Conservation (phyloP, 2,797 vertebrate species). For the Tachyglossus aculeatus region DNA sequence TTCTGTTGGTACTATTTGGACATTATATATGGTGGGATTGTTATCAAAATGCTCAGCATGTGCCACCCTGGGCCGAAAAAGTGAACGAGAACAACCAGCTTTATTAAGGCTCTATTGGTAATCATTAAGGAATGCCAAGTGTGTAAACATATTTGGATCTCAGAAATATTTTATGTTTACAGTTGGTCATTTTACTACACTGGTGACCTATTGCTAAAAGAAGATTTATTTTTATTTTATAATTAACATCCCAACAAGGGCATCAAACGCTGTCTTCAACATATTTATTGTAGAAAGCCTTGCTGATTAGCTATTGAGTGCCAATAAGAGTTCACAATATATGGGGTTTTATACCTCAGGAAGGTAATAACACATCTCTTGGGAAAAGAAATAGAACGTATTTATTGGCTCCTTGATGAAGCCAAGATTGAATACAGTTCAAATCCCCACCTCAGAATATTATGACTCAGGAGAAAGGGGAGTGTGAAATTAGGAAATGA, state of each 20-base stretch:
- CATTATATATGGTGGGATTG: too few species aligned
- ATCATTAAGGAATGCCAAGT: conserved; percentile 30
- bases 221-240: conserved; percentile 24
- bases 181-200: conserved; percentile 7
- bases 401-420: conserved; percentile 59
- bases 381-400: conserved; percentile 42
- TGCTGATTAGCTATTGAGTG: conserved; percentile 55
- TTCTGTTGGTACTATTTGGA: too few species aligned
- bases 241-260: conserved; percentile 21
- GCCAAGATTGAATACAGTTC: conserved; percentile 43
- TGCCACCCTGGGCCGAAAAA: too few species aligned
- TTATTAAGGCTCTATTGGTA: not conserved
- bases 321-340: conserved; percentile 44
- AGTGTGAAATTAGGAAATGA: conserved; percentile 37
- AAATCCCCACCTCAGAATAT: conserved; percentile 18
- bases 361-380: conserved; percentile 36
- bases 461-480: conserved; percentile 10
- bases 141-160: conserved; percentile 11
- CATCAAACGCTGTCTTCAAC: conserved; percentile 41
- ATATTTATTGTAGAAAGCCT: conserved; percentile 25
- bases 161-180: conserved; percentile 14
- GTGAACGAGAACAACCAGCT: too few species aligned
- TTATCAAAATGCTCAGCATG: too few species aligned
- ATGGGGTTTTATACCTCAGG: conserved; percentile 33
- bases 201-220: conserved; percentile 19